Percentiles rank a stretch among this genome's conserved stretches.
Conservation (phyloP, 2,797 vertebrate species). For the Balearica regulorum region DNA sequence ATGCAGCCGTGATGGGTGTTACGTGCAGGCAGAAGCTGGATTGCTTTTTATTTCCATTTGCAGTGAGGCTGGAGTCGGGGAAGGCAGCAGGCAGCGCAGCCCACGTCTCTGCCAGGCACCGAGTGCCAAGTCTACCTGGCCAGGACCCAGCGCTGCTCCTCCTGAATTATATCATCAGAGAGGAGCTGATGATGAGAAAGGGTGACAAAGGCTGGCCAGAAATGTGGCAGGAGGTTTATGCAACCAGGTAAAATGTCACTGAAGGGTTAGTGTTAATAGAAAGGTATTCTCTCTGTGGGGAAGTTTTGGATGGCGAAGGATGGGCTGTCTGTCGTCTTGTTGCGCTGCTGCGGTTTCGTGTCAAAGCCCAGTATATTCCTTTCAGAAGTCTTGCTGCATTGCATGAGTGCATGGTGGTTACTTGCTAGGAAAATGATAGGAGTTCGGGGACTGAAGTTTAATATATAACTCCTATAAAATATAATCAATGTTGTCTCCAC, state of each 20-base stretch:
- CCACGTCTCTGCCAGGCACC: neutral
- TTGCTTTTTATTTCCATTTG: neutral
- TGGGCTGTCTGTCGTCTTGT: neutral
- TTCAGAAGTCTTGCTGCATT: neutral
- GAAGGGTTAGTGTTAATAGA: neutral
- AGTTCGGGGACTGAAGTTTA: neutral
- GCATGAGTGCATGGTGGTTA: neutral
- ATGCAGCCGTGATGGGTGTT: neutral
- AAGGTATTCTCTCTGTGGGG: neutral
- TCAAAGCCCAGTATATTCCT: neutral
- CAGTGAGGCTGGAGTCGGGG: neutral
- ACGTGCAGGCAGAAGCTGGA: neutral
- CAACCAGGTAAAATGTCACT: slow-evolving; percentile 31
- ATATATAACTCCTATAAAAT: neutral
- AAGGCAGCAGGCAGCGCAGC: neutral
- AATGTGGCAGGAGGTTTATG: slow-evolving; percentile 1
- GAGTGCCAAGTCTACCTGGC: slow-evolving; percentile 56
- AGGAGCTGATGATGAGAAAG: slow-evolving; percentile 18
- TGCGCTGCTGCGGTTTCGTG: neutral
- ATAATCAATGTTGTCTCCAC: neutral
- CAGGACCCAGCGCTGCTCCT: slow-evolving; percentile 11
- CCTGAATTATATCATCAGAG: slow-evolving; percentile 8
- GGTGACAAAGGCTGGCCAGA: slow-evolving; percentile 14
- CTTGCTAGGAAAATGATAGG: neutral
- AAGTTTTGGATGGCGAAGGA: neutral